Base-by-base conservation (phyloP, 2,888 invertebrate species). In the Aphrophora alni region DNA sequence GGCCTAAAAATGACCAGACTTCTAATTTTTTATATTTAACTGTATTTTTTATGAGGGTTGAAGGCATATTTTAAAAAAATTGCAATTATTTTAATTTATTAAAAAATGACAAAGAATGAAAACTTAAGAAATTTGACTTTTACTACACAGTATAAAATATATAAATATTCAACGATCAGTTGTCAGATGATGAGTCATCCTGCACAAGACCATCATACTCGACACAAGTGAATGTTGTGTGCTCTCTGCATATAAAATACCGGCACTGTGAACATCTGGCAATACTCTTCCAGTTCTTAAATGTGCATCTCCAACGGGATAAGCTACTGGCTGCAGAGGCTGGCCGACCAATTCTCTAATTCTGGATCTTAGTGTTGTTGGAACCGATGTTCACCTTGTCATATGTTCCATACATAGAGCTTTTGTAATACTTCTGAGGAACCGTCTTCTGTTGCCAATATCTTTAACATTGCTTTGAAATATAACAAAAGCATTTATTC, bases 1-100 rank as follows among this genome's bases (percentile, higher is more conserved):
- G 69, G 69, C 69, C 69, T 69, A 69, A 69, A 69, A 69, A 69
- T 69, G 69, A 21, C 69, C 69, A 69, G 4, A 68, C 4, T 7
- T 24, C 25, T 69, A 10, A 2, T 44, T 10, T 44, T 44, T 2
- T 26, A 2, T 21, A 14, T 21, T 21, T 26, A 69, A 21, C 10
- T 21, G 1, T 21, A 69, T 14, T 69, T 69, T 21, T 21, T 5
- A 69, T 1, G 12, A 69, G 14, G n/a, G 14, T 12, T 14, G 24
- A 4, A 69, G 24, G 17, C 12, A 12, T 7, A 10, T 69, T 14
- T 69, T 5, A 21, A 21, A 26, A 69, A 69, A 69, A 21, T 14
- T 44, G 12, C 2, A 44, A 14, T 44, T 17, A 69, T 12, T 10
- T 7, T 69, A 69, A 69, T 14, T 10, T 12, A 44, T 44, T 44